Conservation (phyloP, 2,797 vertebrate species). For the Holocentrus rufus region DNA sequence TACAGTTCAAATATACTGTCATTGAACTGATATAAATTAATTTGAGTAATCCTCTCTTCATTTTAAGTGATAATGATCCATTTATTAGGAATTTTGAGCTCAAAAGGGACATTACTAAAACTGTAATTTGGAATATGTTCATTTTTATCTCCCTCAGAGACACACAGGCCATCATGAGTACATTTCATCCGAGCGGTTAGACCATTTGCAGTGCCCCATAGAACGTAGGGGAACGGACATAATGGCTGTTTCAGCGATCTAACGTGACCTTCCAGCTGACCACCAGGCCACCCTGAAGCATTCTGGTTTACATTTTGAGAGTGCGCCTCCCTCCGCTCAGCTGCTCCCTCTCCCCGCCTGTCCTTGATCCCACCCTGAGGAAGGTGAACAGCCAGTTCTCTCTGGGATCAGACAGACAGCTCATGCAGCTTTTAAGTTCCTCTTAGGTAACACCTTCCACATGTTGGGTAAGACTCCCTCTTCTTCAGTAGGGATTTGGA, state of each 20-base stretch:
- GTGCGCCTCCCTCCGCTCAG: slow-evolving; percentile 34
- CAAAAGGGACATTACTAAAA: too few species aligned
- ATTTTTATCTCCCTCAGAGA: too few species aligned
- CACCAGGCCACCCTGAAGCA: slow-evolving; percentile 28
- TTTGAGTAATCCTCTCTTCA: too few species aligned
- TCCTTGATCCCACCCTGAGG: slow-evolving; percentile 59
- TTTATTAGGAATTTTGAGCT: too few species aligned
- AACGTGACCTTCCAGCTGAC: slow-evolving; percentile 33
- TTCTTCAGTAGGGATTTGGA: slow-evolving; percentile 9
- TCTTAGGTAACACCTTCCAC: slow-evolving; percentile 71
- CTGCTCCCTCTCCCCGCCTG: slow-evolving; percentile 50
- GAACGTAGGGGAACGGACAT: slow-evolving; percentile 7
- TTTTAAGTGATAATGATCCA: too few species aligned
- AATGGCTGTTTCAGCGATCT: slow-evolving; percentile 15
- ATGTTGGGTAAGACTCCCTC: slow-evolving; percentile 45
- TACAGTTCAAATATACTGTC: too few species aligned
- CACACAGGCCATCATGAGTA: too few species aligned
- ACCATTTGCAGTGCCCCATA: too few species aligned
- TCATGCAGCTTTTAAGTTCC: slow-evolving; percentile 50
- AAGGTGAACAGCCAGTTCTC: slow-evolving; percentile 59
- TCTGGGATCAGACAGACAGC: slow-evolving; percentile 63
- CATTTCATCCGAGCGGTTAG: too few species aligned
- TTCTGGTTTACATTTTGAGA: slow-evolving; percentile 44
- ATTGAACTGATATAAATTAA: too few species aligned
- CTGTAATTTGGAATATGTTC: too few species aligned